These are phyloP conservation scores for Vannuccia rotundouncinata DNA, from an alignment of 2,888 invertebrate genomes.

Conservation along the genomic window DNA sequence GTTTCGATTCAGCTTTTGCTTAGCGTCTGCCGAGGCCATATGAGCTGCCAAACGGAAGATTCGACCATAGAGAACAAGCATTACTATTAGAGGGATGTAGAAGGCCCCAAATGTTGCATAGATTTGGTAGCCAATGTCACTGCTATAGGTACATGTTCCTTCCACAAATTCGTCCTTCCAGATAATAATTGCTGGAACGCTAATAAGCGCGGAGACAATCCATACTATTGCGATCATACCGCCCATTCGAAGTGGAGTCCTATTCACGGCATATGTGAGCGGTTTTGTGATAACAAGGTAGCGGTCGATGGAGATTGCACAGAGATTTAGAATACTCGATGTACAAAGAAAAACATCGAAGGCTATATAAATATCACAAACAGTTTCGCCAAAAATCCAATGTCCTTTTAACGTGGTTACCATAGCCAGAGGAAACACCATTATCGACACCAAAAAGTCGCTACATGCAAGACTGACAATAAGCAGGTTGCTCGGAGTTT, in stretches of 20 bases:
- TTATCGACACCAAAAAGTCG: slow-evolving; percentile 55
- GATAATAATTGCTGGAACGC: slow-evolving; percentile 49
- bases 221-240: slow-evolving; percentile 50
- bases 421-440: slow-evolving; percentile 52
- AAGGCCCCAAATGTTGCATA: slow-evolving; percentile 49
- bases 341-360: slow-evolving; percentile 51
- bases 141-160: slow-evolving; percentile 43
- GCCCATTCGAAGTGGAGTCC: slow-evolving; percentile 58
- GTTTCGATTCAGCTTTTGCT: background rate
- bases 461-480: slow-evolving; percentile 56
- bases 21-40: slow-evolving; percentile 39
- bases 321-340: slow-evolving; percentile 51
- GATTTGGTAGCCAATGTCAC: slow-evolving; percentile 46
- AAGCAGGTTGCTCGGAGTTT: slow-evolving; percentile 47
- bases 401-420: slow-evolving; percentile 17
- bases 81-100: slow-evolving; percentile 46
- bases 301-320: slow-evolving; percentile 51
- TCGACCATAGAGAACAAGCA: slow-evolving; percentile 46
- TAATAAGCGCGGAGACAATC: slow-evolving; percentile 46
- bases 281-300: slow-evolving; percentile 52
- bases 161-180: slow-evolving; percentile 42
- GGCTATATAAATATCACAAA: slow-evolving; percentile 54
- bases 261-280: slow-evolving; percentile 46
- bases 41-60: slow-evolving; percentile 43
- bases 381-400: slow-evolving; percentile 37